Percentiles rank a stretch among this genome's conserved stretches.
Evolutionary conservation across 2,888 invertebrate genomes (phyloP).

Genomic region (Scaptomyza polygonia): DNA sequence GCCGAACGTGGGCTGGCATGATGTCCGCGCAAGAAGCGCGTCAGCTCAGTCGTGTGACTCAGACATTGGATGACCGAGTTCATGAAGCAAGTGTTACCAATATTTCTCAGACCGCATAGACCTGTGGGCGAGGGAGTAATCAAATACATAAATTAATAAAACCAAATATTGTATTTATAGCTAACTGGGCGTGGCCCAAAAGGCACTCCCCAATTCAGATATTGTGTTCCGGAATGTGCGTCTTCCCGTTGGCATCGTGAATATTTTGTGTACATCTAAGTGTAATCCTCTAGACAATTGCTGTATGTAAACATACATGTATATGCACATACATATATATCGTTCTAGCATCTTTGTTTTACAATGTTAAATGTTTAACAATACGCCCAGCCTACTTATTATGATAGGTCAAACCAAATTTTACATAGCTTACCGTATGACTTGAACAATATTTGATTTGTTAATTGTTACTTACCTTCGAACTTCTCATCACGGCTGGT

Average conservation of each 20-base stretch:
- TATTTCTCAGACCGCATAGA: slow-evolving; percentile 95
- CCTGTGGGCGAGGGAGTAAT: slow-evolving; percentile 83
- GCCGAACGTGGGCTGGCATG: slow-evolving; percentile 80
- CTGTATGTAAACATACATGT: too few relatives aligned
- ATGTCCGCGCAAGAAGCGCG: slow-evolving; percentile 82
- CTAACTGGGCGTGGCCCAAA: slow-evolving; percentile 48
- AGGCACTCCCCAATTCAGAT: slow-evolving; percentile 66
- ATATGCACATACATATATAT: neutral
- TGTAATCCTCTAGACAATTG: neutral
- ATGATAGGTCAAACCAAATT: too few relatives aligned
- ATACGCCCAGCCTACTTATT: neutral
- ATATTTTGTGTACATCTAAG: neutral
- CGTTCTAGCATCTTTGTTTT: neutral
- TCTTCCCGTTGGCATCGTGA: slow-evolving; percentile 26
- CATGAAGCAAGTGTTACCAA: slow-evolving; percentile 89
- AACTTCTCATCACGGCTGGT: slow-evolving; percentile 77
- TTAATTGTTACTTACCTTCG: too few relatives aligned
- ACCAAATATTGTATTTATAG: slow-evolving; percentile 4
- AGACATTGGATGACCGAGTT: slow-evolving; percentile 85
- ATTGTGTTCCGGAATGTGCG: slow-evolving; percentile 18
- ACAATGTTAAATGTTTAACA: neutral
- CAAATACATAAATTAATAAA: slow-evolving; percentile 21
- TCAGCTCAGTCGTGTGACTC: slow-evolving; percentile 84
- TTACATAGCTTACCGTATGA: too few relatives aligned
- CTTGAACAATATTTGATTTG: too few relatives aligned